Base-by-base conservation (phyloP, 2,888 invertebrate species). In the Chironomus tentans region DNA sequence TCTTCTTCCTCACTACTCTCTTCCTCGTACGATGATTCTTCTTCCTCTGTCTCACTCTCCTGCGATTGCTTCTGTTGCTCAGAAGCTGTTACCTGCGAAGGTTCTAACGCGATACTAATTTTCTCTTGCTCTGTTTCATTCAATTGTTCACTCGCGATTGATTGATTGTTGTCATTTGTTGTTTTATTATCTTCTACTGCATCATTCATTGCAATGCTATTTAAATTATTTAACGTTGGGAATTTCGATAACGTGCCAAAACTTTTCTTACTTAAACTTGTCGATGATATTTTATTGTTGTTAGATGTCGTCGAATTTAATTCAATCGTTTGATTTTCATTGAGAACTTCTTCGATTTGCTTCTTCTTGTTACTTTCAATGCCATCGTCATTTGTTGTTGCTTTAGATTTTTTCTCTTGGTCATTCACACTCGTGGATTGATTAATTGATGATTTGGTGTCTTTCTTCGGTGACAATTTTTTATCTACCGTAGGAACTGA, bases 151-250 rank as follows among this genome's bases (percentile, higher is more conserved):
- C 5, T 47, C 12, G 21, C 69, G 69, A 69, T 76, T 76, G 76
- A 62, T 68, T 24, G 47, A 47, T 70, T 47, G 15, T 70, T 50
- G 12, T 68, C 56, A n/a, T n/a, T 68, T n/a, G 22, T 48, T 24
- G 65, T 65, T 24, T 21, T 24, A 24, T 21, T 65, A 21, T 21
- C 65, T 21, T 10, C 10, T 3, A 12, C 18, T 24, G 68, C 68
- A 78, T 83, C 83, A 83, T 83, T 83, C 81, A 81, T 81, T 80
- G 83, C 82, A 81, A 80, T 84, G 80, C 82, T 83, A 82, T 83
- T 84, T 81, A 84, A 82, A 83, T 84, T 82, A 79, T 82, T 82
- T 81, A 84, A 81, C 82, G 84, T 83, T 79, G 83, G 81, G 80
- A 83, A 84, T 82, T 84, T 84, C 81, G 84, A 80, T 82, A 84